Conservation (phyloP, 2,113 vertebrate species). For the Apodemus sylvaticus region DNA sequence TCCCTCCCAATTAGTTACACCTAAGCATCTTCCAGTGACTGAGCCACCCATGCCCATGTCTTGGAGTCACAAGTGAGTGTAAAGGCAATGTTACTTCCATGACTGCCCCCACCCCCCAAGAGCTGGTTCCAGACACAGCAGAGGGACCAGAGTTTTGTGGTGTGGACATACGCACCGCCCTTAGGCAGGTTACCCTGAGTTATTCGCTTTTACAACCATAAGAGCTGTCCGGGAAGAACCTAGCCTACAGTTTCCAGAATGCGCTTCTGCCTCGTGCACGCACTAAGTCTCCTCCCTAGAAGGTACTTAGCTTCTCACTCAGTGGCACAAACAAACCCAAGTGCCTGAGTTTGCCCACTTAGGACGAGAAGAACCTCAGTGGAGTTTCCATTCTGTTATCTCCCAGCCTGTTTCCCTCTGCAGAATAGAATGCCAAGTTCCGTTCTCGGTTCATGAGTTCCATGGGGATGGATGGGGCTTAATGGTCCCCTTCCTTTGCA, state of each 20-base stretch:
- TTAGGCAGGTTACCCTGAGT: background rate
- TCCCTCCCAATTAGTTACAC: rapidly evolving
- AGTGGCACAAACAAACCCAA: background rate
- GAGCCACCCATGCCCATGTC: background rate
- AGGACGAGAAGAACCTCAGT: background rate
- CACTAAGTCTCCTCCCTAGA: background rate
- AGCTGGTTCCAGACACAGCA: background rate
- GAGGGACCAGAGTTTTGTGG: too few relatives aligned
- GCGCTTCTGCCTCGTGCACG: background rate
- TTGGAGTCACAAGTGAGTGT: background rate
- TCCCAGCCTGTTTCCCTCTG: background rate
- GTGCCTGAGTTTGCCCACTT: background rate
- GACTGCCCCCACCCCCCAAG: background rate
- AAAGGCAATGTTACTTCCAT: background rate
- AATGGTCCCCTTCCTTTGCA: background rate
- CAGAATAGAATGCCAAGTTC: background rate
- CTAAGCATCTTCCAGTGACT: too few relatives aligned
- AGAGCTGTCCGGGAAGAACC: background rate
- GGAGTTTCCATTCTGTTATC: background rate
- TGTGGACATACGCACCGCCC: too few relatives aligned
- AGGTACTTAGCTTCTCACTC: background rate
- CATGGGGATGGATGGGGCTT: background rate
- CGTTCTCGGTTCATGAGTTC: background rate
- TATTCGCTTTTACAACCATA: background rate
- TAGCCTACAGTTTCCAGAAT: rapidly evolving